These are phyloP conservation scores for Pararge aegeria DNA, from an alignment of 1,140 invertebrate genomes.

Conservation along the genomic window DNA sequence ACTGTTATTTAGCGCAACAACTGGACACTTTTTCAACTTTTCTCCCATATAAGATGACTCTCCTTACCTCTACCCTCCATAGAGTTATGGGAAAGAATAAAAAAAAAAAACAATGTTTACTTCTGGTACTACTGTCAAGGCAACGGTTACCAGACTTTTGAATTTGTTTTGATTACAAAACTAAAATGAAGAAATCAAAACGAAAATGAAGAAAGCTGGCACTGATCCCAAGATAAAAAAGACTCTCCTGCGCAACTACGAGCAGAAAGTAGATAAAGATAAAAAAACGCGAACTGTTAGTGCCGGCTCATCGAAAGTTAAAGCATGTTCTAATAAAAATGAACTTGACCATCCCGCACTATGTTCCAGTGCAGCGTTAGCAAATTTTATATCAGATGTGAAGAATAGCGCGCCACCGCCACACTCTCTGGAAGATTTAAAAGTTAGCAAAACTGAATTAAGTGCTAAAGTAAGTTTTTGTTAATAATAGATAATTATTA, in stretches of 20 bases:
- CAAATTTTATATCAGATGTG: conserved; percentile 55
- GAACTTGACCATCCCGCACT: conserved; percentile 47
- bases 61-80: too few species aligned
- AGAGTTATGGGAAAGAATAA: too few species aligned
- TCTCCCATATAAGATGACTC: too few species aligned
- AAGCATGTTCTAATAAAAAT: conserved; percentile 28
- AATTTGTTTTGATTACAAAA: neutral
- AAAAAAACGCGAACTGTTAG: conserved; percentile 34
- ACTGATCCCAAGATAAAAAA: conserved; percentile 62
- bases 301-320: conserved; percentile 37
- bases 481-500: too few species aligned
- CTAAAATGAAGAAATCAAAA: neutral
- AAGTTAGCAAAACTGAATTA: conserved; percentile 42
- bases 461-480: conserved; percentile 46
- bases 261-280: conserved; percentile 40
- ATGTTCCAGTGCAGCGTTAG: conserved; percentile 58
- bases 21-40: too few species aligned
- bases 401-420: conserved; percentile 41
- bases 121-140: conserved; percentile 1
- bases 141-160: neutral
- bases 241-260: conserved; percentile 55
- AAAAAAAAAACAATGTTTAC: too few species aligned
- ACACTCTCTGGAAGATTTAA: conserved; percentile 35
- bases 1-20: too few species aligned
- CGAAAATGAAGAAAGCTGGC: conserved; percentile 47